A percentile compares a stretch with the other conserved stretches of the same genome.
Evolutionary conservation across 2,797 vertebrate species (phyloP).

Genomic region (Eulemur mongoz): DNA sequence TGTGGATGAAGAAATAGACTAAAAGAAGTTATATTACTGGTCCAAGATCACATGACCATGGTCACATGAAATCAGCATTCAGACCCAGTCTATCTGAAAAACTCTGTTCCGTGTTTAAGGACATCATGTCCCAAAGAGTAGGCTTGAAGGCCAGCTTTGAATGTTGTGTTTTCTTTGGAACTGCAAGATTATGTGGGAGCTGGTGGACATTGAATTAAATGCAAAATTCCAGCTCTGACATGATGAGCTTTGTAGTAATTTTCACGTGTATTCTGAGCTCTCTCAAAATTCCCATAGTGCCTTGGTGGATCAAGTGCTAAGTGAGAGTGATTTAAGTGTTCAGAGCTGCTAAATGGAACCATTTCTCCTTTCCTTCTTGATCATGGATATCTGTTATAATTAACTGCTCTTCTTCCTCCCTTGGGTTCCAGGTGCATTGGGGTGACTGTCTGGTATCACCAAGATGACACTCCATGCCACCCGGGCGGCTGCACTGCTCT

Average conservation of each 20-base stretch:
- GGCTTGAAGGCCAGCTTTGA: background rate
- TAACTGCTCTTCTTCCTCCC: conserved; percentile 24
- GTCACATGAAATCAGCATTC: background rate
- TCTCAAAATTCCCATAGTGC: background rate
- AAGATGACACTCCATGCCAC: conserved; percentile 85
- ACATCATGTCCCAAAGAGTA: background rate
- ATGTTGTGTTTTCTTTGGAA: conserved; percentile 29
- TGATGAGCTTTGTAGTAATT: conserved; percentile 23
- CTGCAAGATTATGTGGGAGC: background rate
- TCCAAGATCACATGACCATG: background rate
- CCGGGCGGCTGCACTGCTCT: conserved; percentile 84
- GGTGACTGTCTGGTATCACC: conserved; percentile 62
- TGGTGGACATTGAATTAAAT: conserved; percentile 33
- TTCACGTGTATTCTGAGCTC: background rate
- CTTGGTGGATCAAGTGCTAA: background rate
- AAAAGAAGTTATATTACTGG: conserved; percentile 27
- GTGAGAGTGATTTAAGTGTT: conserved; percentile 29
- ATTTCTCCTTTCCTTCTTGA: background rate
- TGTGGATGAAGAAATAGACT: conserved; percentile 28
- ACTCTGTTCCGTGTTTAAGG: conserved; percentile 33
- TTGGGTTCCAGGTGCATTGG: conserved; percentile 57
- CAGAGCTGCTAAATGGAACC: background rate
- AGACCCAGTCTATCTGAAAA: conserved; percentile 28
- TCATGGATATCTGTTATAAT: background rate
- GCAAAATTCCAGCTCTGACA: background rate